Evolutionary conservation across 2,797 vertebrate genomes (phyloP).

Genomic region (Oceanodroma leucorhoa): DNA sequence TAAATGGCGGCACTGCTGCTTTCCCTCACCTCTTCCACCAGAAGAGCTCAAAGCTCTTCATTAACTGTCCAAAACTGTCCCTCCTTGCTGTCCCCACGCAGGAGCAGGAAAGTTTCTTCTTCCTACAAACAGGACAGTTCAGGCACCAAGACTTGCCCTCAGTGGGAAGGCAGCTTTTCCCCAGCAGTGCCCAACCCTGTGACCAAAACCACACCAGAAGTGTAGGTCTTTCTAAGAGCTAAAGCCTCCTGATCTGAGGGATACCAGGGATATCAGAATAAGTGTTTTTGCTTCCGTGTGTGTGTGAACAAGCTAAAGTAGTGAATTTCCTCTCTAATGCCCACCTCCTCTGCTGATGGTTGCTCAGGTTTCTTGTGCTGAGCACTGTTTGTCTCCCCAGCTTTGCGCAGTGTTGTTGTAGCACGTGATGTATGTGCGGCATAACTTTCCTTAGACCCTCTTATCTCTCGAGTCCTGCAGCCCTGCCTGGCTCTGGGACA

Average conservation of each 20-base stretch:
- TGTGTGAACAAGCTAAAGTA: too few relatives aligned
- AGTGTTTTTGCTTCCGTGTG: accelerated
- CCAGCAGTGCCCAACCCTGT: background rate
- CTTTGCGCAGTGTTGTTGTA: accelerated
- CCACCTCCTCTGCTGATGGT: background rate
- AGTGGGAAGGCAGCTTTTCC: background rate
- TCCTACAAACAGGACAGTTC: background rate
- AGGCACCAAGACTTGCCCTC: background rate
- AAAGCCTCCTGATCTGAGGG: background rate
- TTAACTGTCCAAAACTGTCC: background rate
- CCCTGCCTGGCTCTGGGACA: background rate
- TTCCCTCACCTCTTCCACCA: background rate
- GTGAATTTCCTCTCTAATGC: background rate
- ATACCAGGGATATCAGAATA: background rate
- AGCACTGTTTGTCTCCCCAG: accelerated
- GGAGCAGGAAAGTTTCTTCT: background rate
- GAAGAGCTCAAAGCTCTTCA: background rate
- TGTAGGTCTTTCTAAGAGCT: background rate
- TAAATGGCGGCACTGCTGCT: background rate
- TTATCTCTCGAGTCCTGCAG: background rate
- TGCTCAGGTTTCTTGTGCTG: background rate
- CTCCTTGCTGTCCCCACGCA: background rate
- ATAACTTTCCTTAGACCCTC: background rate
- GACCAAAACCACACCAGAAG: background rate
- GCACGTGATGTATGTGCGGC: accelerated